Base-by-base conservation (phyloP, 2,113 vertebrate genomes). In the Desmodus rotundus region DNA sequence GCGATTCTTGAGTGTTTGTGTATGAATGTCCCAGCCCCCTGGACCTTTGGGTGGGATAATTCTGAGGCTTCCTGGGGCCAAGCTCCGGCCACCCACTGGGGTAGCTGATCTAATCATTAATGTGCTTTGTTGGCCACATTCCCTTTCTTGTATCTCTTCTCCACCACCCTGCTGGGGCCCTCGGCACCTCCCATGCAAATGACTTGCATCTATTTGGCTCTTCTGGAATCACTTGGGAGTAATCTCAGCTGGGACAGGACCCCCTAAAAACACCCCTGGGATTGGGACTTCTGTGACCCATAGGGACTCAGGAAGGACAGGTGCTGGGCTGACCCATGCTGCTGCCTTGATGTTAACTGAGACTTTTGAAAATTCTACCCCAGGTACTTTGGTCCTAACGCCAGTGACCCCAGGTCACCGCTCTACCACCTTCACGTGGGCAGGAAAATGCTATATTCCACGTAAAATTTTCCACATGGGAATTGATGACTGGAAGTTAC, bases 21-120 rank as follows among this genome's bases (percentile, higher is more conserved):
- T 36, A 10, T 26, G 65, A 85, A 82, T n/a, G 33, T 33, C 13
- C 65, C 50, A 15, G 43, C 14, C 65, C 16, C 4, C 41, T 84
- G 0, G 0, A 6, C 43, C 13, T 28, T 28, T 10, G 50, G 17
- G 14, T 65, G 11, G n/a, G 65, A 72, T 61, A 7, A 47, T n/a
- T 65, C 78, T 54, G 47, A 67, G n/a, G 47, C 28, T 68, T 72
- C 36, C 54, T 54, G 74, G 31, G 9, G 19, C 33, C 56, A 67
- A 33, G 19, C 43, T 87, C 80, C 43, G 83, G 54, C 33, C 36
- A 14, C 17, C 10, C 19, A 13, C 26, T 14, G 3, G 6, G 33
- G 70, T 7, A 19, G 33, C 19, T 36, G 16, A n/a, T 28, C 26
- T n/a, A 50, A 56, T 54, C 50, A 52, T 1, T 15, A 8, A 61